phyloP scores from a whole-genome alignment of 2,888 invertebrate genomes.

The Xylota segnis region DNA sequence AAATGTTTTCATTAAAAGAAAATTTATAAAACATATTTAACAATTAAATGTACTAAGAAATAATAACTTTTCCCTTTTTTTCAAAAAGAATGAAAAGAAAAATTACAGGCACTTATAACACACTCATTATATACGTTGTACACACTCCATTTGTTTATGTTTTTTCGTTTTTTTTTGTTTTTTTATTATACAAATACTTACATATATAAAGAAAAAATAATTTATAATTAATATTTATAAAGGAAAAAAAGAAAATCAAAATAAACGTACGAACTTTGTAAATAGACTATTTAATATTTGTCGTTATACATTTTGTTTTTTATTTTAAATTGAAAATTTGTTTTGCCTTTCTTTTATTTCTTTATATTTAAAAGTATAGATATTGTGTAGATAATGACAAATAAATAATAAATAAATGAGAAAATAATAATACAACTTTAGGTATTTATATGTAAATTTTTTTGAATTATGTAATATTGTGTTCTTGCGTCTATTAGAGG shows the following conservation, averaged over 20 bases:
- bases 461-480: slow-evolving; percentile 46
- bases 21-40: slow-evolving; percentile 29
- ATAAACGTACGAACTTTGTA: slow-evolving; percentile 68
- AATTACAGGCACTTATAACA: slow-evolving; percentile 47
- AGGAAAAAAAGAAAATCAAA: slow-evolving; percentile 57
- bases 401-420: slow-evolving; percentile 41
- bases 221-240: slow-evolving; percentile 22
- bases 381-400: slow-evolving; percentile 65
- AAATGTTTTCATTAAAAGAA: slow-evolving; percentile 50
- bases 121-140: slow-evolving; percentile 64
- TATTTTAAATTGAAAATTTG: slow-evolving; percentile 23
- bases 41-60: slow-evolving; percentile 19
- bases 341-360: slow-evolving; percentile 30
- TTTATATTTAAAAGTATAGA: slow-evolving; percentile 33
- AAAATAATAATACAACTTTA: slow-evolving; percentile 43
- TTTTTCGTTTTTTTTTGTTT: slow-evolving; percentile 29
- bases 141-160: slow-evolving; percentile 57
- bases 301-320: slow-evolving; percentile 36
- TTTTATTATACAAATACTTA: slow-evolving; percentile 35
- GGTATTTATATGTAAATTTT: slow-evolving; percentile 58
- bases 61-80: neutral
- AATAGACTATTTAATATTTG: slow-evolving; percentile 44
- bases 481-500: slow-evolving; percentile 53
- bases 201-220: slow-evolving; percentile 12
- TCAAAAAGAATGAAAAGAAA: neutral